Base-by-base conservation (phyloP, 2,797 vertebrate genomes). In the Danio tinwini region DNA sequence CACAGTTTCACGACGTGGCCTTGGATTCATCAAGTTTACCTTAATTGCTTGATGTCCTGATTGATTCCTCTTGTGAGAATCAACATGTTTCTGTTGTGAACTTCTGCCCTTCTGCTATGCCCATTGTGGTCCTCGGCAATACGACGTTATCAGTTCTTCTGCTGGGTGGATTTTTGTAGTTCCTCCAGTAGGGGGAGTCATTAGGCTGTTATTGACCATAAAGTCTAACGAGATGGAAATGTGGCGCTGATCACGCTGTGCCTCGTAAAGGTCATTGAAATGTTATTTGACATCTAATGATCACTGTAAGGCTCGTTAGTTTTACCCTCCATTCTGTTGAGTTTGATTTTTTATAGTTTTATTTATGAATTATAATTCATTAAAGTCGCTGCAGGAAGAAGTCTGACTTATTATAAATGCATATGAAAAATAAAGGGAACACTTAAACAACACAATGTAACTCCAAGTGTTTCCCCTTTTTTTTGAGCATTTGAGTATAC, bases 121-220 rank as follows among this genome's bases (percentile, higher is more conserved):
- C 49, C 16, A 59, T 69, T 59, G 39, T 21, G 63, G 13, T 39
- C 59, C 8, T 69, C 12, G 59, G 16, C 2, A 5, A 37, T 50
- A 6, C 63, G 47, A 40, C n/a, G 5, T 62, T 16, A 63, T 3
- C 16, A 37, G 21, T 63, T 37, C 17, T 64, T 29, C 37, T 52
- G 59, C 17, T 50, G 68, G 29, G 17, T 70, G 21, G 55, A 70
- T 70, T 52, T 71, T 67, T 49, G 45, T 47, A 72, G 56, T 29
- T 47, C 9, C 8, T 68, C 62, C 83, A 68, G 62, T 77, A 77
- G 77, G 64, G 77, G 77, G 81, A 63, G 69, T 21, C 58, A 64
- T 37, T 14, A 63, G 21, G 13, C 10, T 80, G 19, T 61, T 9
- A 44, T 62, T 37, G 21, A 17, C n/a, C 68, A 5, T 59, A 52